These are phyloP conservation scores for Caenorhabditis uteleia DNA, from an alignment of 2,888 invertebrate genomes.

Conservation along the genomic window DNA sequence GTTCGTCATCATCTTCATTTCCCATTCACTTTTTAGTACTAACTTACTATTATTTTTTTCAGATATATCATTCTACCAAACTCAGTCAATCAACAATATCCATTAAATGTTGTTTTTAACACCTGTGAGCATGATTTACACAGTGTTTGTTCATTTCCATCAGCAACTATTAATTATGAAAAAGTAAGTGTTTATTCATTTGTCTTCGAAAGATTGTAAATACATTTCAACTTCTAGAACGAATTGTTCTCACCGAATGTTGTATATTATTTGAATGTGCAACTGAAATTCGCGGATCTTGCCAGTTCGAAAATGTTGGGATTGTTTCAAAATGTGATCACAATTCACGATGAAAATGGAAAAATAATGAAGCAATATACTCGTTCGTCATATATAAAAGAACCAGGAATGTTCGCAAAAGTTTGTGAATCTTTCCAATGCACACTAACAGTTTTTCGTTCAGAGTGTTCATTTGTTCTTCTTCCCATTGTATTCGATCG, in stretches of 20 bases:
- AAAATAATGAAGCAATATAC: slow-evolving; percentile 36
- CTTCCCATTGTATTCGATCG: slow-evolving; percentile 61
- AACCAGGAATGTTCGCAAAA: slow-evolving; percentile 36
- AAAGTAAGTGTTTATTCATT: slow-evolving; percentile 32
- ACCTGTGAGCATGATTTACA: slow-evolving; percentile 62
- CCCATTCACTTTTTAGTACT: no score
- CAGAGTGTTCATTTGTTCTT: slow-evolving; percentile 36
- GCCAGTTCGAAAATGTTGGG: slow-evolving; percentile 38
- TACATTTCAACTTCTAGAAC: slow-evolving; percentile 29
- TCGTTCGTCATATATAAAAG: slow-evolving; percentile 38
- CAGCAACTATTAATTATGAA: slow-evolving; percentile 50
- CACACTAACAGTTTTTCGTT: no score
- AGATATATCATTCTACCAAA: slow-evolving; percentile 45
- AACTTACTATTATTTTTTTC: no score
- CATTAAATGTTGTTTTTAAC: slow-evolving; percentile 59
- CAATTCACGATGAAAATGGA: slow-evolving; percentile 29
- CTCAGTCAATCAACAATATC: slow-evolving; percentile 47
- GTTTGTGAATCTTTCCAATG: no score
- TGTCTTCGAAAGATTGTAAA: slow-evolving; percentile 5
- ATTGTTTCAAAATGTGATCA: slow-evolving; percentile 49
- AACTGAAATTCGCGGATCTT: slow-evolving; percentile 44
- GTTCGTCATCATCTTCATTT: no score
- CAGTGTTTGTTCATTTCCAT: slow-evolving; percentile 65
- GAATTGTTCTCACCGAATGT: slow-evolving; percentile 37
- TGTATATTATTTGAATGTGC: slow-evolving; percentile 35